Conservation (phyloP, 2,113 vertebrate species). For the Melierax canorus region DNA sequence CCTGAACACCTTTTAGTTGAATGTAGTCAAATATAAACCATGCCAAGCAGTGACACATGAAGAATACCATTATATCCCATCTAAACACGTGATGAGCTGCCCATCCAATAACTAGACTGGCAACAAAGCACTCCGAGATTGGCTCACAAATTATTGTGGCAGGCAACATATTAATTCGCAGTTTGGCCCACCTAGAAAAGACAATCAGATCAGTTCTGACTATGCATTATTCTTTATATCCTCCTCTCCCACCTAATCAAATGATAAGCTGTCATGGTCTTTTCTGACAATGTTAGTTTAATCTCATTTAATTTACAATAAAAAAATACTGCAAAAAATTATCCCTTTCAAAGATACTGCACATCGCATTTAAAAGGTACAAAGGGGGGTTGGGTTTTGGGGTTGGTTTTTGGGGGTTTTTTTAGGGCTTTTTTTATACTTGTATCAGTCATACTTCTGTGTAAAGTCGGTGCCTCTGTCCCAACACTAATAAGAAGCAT, state of each 20-base stretch:
- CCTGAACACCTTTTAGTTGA: conserved; percentile 94
- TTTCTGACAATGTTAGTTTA: background rate
- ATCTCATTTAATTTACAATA: background rate
- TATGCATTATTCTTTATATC: background rate
- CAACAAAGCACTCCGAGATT: conserved; percentile 95
- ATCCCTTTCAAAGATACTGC: background rate
- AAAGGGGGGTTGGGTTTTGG: background rate
- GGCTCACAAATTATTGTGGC: conserved; percentile 93
- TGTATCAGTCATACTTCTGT: background rate
- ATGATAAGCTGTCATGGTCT: background rate
- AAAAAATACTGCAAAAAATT: background rate
- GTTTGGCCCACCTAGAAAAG: conserved; percentile 88
- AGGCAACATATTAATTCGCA: conserved; percentile 97
- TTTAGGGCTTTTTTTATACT: background rate
- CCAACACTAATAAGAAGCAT: background rate
- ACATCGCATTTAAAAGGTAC: background rate
- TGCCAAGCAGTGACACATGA: conserved; percentile 97
- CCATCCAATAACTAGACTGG: conserved; percentile 97
- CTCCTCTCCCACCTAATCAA: background rate
- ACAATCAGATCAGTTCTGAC: background rate
- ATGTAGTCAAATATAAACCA: conserved; percentile 98
- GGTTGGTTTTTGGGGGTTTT: too few relatives aligned
- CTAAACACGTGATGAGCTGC: conserved; percentile 90
- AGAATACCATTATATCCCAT: conserved; percentile 99
- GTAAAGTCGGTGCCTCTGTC: background rate